phyloP scores from a whole-genome alignment of 2,797 vertebrate species.

The Halcyon chelicuti region DNA sequence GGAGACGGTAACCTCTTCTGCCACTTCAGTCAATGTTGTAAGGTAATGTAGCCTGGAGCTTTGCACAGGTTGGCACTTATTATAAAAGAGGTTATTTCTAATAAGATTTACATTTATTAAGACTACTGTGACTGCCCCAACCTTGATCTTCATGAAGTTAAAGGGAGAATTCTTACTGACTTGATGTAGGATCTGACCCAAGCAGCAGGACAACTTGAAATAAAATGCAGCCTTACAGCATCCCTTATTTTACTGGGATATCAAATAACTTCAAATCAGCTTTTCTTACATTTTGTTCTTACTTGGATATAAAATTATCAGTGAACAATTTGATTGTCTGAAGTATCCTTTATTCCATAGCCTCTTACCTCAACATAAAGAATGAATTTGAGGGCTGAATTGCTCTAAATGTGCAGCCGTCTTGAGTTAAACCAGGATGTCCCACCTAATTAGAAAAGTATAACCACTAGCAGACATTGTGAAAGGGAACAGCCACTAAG shows the following conservation, averaged over 20 bases:
- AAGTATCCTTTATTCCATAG: background rate
- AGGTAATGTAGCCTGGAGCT: slow-evolving; percentile 50
- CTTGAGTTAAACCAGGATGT: background rate
- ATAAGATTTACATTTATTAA: slow-evolving; percentile 62
- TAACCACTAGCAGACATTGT: background rate
- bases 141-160: slow-evolving; percentile 9
- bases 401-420: background rate
- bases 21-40: slow-evolving; percentile 42
- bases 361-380: background rate
- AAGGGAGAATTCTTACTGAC: slow-evolving; percentile 25
- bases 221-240: background rate
- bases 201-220: background rate
- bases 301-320: background rate
- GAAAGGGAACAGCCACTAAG: background rate
- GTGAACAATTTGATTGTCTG: background rate
- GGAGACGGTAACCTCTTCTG: slow-evolving; percentile 35
- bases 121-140: slow-evolving; percentile 5
- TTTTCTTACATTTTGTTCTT: background rate
- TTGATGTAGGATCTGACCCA: background rate
- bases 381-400: background rate
- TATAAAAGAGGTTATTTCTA: slow-evolving; percentile 54
- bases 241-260: background rate
- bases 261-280: background rate
- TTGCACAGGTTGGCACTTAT: slow-evolving; percentile 43
- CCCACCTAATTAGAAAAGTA: background rate